A percentile compares a stretch with the other conserved stretches of the same genome.
phyloP scores from a whole-genome alignment of 2,113 vertebrate genomes.

The Gulo gulo region DNA sequence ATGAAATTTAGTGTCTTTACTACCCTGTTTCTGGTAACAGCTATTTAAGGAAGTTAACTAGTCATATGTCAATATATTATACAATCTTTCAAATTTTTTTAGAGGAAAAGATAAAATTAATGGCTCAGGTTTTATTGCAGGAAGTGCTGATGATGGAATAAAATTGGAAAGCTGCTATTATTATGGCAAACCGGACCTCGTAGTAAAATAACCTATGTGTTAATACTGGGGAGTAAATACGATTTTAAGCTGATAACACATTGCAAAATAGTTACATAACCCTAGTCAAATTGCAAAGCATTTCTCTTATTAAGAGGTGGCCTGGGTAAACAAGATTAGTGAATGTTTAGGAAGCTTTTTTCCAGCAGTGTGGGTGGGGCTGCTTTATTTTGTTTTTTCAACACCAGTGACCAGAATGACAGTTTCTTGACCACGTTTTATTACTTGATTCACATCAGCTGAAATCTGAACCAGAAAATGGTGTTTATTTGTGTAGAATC shows the following conservation, averaged over 20 bases:
- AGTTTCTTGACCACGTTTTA: neutral
- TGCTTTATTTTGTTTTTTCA: constrained; percentile 59
- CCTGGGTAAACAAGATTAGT: constrained; percentile 36
- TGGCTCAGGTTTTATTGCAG: neutral
- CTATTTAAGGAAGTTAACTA: constrained; percentile 44
- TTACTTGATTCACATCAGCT: neutral
- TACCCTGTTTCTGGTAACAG: constrained; percentile 17
- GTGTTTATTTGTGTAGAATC: neutral
- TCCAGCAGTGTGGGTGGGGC: constrained; percentile 54
- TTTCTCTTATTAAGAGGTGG: constrained; percentile 40
- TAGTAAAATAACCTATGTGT: neutral
- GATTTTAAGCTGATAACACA: neutral
- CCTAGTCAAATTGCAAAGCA: neutral
- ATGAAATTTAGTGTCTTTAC: constrained; percentile 38
- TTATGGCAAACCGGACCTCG: neutral
- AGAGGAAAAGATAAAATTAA: neutral
- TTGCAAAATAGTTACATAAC: constrained; percentile 50
- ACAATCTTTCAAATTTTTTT: neutral
- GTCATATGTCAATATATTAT: neutral
- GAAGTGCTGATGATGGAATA: neutral
- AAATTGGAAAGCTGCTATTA: constrained; percentile 22
- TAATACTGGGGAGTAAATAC: neutral
- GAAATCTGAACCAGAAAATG: neutral
- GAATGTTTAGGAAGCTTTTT: neutral
- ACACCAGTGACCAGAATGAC: constrained; percentile 20